Conservation (phyloP, 1,140 invertebrate species). For the Riptortus pedestris region DNA sequence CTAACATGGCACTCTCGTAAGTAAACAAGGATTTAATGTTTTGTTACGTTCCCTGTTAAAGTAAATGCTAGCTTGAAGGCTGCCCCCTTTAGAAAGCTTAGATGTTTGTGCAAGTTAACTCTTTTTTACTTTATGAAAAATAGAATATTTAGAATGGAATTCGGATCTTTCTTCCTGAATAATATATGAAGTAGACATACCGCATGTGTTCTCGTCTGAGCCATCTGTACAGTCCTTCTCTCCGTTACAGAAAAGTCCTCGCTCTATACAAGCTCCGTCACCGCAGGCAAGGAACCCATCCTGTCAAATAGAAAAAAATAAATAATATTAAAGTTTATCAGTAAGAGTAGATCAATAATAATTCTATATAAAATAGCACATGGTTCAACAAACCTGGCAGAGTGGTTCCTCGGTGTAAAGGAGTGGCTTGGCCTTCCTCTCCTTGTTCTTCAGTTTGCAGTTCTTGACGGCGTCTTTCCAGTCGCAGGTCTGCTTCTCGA, state of each 20-base stretch:
- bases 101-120: no score
- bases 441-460: conserved; percentile 83
- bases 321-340: not conserved
- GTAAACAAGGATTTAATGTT: no score
- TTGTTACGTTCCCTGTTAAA: no score
- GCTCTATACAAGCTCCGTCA: conserved; percentile 74
- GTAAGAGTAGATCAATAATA: no score
- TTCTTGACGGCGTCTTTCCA: conserved; percentile 91
- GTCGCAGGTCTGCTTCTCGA: conserved; percentile 91
- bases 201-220: conserved; percentile 84
- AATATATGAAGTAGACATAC: no score
- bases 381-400: conserved; percentile 47
- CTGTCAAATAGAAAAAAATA: conserved; percentile 31
- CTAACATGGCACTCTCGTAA: no score
- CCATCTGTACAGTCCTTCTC: conserved; percentile 81
- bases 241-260: conserved; percentile 87
- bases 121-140: no score
- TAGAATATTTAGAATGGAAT: no score
- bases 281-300: conserved; percentile 79
- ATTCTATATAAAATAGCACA: no score
- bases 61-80: no score
- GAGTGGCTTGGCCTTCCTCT: conserved; percentile 77
- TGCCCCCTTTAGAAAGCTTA: no score
- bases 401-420: conserved; percentile 84
- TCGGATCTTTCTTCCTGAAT: no score